Evolutionary conservation across 2,888 invertebrate species (phyloP).

Genomic region (Cosmopolites sordidus): DNA sequence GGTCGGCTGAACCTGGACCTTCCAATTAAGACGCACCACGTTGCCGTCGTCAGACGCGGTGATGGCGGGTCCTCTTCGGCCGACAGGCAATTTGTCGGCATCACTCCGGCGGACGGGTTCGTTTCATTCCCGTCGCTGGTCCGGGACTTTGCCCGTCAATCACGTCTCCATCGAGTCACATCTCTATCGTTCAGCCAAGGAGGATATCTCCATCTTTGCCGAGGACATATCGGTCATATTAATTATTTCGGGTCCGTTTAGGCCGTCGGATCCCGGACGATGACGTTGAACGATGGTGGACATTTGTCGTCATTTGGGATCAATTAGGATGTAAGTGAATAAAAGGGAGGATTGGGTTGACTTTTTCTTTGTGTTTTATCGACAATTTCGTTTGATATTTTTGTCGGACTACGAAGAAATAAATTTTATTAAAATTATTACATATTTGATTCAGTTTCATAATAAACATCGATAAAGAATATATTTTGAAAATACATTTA

Average conservation of each 20-base stretch:
- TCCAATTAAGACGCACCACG: conserved; percentile 17
- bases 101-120: conserved; percentile 19
- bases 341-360: not conserved
- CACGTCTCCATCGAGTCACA: conserved; percentile 22
- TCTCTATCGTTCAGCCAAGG: conserved; percentile 15
- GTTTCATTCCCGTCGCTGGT: conserved; percentile 23
- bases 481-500: no score
- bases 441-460: no score
- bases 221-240: conserved; percentile 1
- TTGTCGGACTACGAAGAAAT: no score
- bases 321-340: conserved; percentile 1
- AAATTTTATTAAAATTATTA: no score
- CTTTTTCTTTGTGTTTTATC: no score
- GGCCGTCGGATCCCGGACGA: not conserved
- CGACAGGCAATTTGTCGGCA: conserved; percentile 24
- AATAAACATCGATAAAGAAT: no score
- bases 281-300: conserved; percentile 1
- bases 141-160: conserved; percentile 25
- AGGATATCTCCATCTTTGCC: conserved; percentile 4
- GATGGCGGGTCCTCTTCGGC: conserved; percentile 16
- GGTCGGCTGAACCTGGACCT: not conserved
- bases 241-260: conserved; percentile 1
- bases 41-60: conserved; percentile 4
- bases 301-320: conserved; percentile 1
- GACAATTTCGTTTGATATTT: no score